phyloP scores from a whole-genome alignment of 2,113 vertebrate genomes.

The Leptodactylus fuscus region DNA sequence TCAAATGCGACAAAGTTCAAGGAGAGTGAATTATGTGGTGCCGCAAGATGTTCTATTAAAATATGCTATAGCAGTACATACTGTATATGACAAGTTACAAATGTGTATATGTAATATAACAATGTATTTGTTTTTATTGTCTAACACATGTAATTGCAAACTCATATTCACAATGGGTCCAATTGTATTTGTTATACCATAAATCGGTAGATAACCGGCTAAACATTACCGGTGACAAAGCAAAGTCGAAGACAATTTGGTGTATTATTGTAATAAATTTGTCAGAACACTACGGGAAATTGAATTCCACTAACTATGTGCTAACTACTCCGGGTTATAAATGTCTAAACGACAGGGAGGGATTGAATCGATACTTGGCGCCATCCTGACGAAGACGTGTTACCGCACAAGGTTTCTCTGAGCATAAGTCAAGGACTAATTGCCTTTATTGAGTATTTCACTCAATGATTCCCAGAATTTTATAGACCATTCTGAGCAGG shows the following conservation, averaged over 20 bases:
- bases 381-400: not conserved
- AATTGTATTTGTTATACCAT: not conserved
- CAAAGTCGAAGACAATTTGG: not conserved
- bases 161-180: too few species aligned
- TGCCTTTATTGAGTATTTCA: constrained; percentile 21
- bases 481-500: not conserved
- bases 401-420: not conserved
- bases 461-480: not conserved
- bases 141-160: too few species aligned
- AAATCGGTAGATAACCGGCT: not conserved
- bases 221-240: not conserved
- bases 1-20: too few species aligned
- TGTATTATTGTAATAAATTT: not conserved
- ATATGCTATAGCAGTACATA: too few species aligned
- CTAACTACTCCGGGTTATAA: not conserved
- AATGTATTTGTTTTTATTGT: too few species aligned
- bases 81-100: too few species aligned
- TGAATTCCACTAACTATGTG: constrained; percentile 2
- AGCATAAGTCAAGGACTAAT: constrained; percentile 2
- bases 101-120: too few species aligned
- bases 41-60: too few species aligned
- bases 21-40: too few species aligned
- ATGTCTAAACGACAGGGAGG: not conserved
- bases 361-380: not conserved
- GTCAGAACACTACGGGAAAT: not conserved